Base-by-base conservation (phyloP, 1,140 invertebrate genomes). In the Atta cephalotes region DNA sequence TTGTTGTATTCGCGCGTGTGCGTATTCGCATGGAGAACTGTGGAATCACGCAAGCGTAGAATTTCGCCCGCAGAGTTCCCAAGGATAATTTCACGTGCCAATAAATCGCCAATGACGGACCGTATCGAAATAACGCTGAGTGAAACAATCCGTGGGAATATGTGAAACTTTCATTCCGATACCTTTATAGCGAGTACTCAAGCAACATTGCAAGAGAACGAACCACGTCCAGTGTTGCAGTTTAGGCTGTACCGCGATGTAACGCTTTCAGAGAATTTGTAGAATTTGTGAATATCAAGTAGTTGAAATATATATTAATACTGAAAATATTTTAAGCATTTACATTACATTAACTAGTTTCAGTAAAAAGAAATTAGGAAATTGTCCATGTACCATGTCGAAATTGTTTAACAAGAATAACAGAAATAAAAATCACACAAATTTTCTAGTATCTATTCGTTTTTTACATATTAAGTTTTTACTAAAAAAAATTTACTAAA, bases 61-160 rank as follows among this genome's bases (percentile, higher is more conserved):
- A 84, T 84, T 84, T 84, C 14, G 28, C 49, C 56, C 39, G 70
- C 56, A 14, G 80, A 84, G 80, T 51, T 76, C 31, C 58, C 39
- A 60, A 76, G 56, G 18, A 74, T 76, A 58, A 76, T 76, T 76
- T 84, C 70, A 84, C 80, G 80, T 84, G 70, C 80, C 80, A 84
- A 74, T 84, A 84, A 84, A 84, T 84, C 39, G 45, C 25, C 80
- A 76, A 84, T 84, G 80, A 84, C 28, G 39, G n/a, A 63, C 80
- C 16, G 70, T 62, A 35, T 63, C 70, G 39, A 76, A 84, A 63
- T 84, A 84, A 84, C 80, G 39, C 14, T 45, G 12, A 16, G 31
- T 35, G 56, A n/a, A 82, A 84, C 80, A 76, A 76, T 84, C 60
- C 39, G 21, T 35, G 18, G 31, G 25, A 28, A 62, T 56, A 68